These are phyloP conservation scores for Trachymyrmex cornetzi DNA, from an alignment of 1,140 invertebrate genomes.

Conservation along the genomic window DNA sequence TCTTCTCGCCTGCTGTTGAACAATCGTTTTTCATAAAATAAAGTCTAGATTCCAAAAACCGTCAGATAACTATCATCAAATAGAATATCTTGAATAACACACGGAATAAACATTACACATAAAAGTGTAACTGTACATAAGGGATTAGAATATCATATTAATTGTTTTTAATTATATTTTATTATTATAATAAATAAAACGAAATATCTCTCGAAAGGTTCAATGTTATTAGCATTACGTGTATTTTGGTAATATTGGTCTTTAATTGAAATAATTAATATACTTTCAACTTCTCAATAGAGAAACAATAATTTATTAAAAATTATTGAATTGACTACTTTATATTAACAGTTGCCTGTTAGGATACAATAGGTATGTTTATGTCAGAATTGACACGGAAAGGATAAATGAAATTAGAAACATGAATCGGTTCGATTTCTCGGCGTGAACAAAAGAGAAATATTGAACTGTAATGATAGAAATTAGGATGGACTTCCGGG, in stretches of 20 bases:
- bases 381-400: neutral
- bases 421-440: conserved; percentile 16
- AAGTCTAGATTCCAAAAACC: neutral
- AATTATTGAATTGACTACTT: neutral
- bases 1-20: neutral
- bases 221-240: neutral
- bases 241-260: neutral
- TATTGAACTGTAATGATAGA: conserved; percentile 70
- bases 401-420: conserved; percentile 63
- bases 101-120: neutral
- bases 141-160: neutral
- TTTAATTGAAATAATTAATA: neutral
- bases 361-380: neutral
- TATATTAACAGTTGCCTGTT: neutral
- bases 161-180: neutral
- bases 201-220: neutral
- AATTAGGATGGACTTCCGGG: conserved; percentile 72
- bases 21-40: neutral
- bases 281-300: neutral
- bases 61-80: neutral
- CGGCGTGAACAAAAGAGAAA: conserved; percentile 47
- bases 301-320: neutral
- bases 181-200: neutral
- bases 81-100: neutral
- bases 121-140: neutral